Conservation (phyloP, 1,140 invertebrate species). For the Neodiprion pinetum region DNA sequence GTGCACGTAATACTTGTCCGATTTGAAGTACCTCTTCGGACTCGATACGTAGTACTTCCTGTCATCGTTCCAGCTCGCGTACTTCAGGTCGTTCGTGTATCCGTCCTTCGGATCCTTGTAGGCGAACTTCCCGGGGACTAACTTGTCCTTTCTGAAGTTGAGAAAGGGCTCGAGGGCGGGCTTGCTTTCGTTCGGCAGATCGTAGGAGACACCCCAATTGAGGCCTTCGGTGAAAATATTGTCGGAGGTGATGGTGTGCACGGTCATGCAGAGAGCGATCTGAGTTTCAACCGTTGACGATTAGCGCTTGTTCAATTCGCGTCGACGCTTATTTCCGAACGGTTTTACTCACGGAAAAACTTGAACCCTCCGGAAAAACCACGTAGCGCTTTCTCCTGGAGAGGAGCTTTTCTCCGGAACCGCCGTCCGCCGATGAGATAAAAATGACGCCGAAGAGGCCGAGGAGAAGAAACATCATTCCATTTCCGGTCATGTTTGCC, state of each 20-base stretch:
- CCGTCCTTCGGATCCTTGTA: conserved; percentile 21
- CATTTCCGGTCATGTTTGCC: conserved; percentile 14
- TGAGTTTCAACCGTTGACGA: conserved; percentile 39
- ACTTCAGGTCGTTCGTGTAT: conserved; percentile 16
- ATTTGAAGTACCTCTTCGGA: conserved; percentile 43
- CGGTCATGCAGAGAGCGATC: conserved; percentile 68
- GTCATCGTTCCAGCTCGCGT: conserved; percentile 36
- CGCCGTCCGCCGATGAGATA: conserved; percentile 24
- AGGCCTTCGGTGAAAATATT: conserved; percentile 71
- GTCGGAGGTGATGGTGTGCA: conserved; percentile 63
- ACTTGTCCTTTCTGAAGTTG: conserved; percentile 44
- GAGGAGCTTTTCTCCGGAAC: conserved; percentile 47
- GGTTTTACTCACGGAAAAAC: conserved; percentile 71
- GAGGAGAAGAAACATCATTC: conserved; percentile 24
- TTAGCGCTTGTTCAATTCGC: not conserved
- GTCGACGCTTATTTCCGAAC: conserved; percentile 21
- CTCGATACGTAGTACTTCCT: conserved; percentile 37
- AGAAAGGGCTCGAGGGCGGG: conserved; percentile 61
- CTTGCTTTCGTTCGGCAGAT: conserved; percentile 73
- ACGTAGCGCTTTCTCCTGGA: conserved; percentile 75
- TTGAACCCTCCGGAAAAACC: conserved; percentile 78
- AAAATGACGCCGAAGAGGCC: conserved; percentile 30
- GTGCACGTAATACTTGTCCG: conserved; percentile 56
- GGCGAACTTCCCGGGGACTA: conserved; percentile 26
- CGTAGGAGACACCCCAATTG: conserved; percentile 80